Base-by-base conservation (phyloP, 2,888 invertebrate genomes). In the Phanerotoma sp. region DNA sequence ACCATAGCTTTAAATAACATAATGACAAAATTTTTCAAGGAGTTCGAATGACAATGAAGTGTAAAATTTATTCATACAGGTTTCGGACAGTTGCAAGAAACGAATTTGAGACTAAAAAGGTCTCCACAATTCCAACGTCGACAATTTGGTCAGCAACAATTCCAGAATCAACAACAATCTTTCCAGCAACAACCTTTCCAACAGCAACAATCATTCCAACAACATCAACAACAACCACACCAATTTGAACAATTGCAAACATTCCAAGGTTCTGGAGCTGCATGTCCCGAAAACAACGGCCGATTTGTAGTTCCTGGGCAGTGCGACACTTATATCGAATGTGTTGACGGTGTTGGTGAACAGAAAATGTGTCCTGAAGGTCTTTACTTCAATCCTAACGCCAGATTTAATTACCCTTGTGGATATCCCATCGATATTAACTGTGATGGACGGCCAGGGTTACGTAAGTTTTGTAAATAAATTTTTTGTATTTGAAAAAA, bases 321-420 rank as follows among this genome's bases (percentile, higher is more conserved):
- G 70, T 91, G 91, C 68, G 91, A 91, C 68, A 84, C 83, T 65
- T 89, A 88, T 68, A 79, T 86, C 53, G 87, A 89, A 70, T 89
- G 89, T 71, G 73, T 83, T 74, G 85, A 93, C 63, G 92, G 92
- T 15, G 83, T 87, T 4, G 79, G 86, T 0, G 86, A 87, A 71
- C 86, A 90, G 71, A 88, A 89, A 67, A 74, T 86, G 4, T 93
- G 93, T 62, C 88, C 91, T 0, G 93, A 93, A 68, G 93, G 93
- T 33, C 80, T 93, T 16, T 81, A 88, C 0, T 93, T 86, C 79
- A 90, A 92, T 70, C 84, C 88, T 5, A 84, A 87, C 44, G 79
- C 82, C 3, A 84, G 84, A 18, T 84, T 83, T 55, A 83, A 83
- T 15, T 91, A 87, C 71, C 91, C 91, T 3, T 93, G 93, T 71